These are phyloP conservation scores for Mamestra brassicae DNA, from an alignment of 2,888 invertebrate genomes.

Conservation along the genomic window DNA sequence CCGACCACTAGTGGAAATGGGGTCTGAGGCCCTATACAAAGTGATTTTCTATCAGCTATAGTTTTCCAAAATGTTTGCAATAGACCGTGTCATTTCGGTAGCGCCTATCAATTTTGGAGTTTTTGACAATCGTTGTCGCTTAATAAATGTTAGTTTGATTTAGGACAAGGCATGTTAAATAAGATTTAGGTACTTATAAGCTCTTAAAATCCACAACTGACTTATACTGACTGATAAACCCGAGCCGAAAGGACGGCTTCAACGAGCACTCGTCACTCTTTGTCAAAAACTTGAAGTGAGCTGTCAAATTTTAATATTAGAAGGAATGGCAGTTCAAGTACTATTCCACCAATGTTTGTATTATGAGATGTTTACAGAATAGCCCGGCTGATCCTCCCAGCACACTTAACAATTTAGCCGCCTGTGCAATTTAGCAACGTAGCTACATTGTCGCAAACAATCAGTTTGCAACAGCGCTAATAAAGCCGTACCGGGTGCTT, in stretches of 20 bases:
- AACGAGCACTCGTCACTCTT: too few relatives aligned
- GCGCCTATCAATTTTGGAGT: not conserved
- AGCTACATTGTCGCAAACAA: constrained; percentile 69
- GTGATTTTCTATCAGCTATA: not conserved
- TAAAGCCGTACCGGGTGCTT: constrained; percentile 49
- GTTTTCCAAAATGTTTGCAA: not conserved
- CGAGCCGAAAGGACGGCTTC: not conserved
- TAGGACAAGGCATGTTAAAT: not conserved
- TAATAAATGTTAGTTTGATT: not conserved
- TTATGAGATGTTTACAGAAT: too few relatives aligned
- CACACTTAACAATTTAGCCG: constrained; percentile 21
- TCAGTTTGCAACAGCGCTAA: constrained; percentile 68
- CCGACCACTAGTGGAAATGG: not conserved
- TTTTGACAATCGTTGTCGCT: not conserved
- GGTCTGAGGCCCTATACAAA: accelerated
- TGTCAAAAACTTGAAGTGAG: too few relatives aligned
- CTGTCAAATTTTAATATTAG: too few relatives aligned
- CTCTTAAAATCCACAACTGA: not conserved
- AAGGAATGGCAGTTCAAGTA: too few relatives aligned
- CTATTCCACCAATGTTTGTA: too few relatives aligned
- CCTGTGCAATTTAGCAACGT: constrained; percentile 54
- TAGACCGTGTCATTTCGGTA: not conserved
- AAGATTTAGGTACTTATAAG: not conserved
- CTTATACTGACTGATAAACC: not conserved
- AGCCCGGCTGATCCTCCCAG: not conserved